A percentile compares a stretch with the other conserved stretches of the same genome.
These are phyloP conservation scores for Nezara viridula DNA, from an alignment of 2,888 invertebrate species.

Conservation along the genomic window DNA sequence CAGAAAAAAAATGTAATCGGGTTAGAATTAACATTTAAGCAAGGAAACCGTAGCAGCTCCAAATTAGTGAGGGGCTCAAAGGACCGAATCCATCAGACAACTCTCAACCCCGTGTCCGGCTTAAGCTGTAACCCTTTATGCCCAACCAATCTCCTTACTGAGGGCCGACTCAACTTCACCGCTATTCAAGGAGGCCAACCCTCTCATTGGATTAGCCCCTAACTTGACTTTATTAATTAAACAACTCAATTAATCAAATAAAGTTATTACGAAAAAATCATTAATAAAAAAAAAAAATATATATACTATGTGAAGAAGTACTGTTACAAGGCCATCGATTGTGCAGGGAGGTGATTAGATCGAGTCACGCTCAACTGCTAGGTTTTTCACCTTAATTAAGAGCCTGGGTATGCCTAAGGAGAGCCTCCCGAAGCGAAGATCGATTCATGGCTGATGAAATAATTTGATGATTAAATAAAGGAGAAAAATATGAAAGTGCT, in stretches of 20 bases:
- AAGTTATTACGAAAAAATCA: not conserved
- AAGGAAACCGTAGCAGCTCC: not conserved
- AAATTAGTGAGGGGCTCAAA: not conserved
- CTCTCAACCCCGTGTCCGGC: not conserved
- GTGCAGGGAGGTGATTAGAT: too few species aligned
- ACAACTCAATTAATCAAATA: not conserved
- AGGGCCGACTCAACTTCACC: not conserved
- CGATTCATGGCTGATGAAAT: too few species aligned
- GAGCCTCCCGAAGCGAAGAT: too few species aligned
- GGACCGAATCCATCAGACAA: not conserved
- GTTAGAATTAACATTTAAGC: not conserved
- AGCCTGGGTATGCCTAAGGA: too few species aligned
- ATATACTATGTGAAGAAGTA: too few species aligned
- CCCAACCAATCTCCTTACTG: not conserved
- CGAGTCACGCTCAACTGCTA: too few species aligned
- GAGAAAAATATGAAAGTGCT: too few species aligned
- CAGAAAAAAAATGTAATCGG: not conserved
- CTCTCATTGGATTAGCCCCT: not conserved
- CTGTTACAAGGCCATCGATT: too few species aligned
- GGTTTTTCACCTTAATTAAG: too few species aligned
- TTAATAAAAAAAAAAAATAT: too few species aligned
- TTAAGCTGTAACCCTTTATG: not conserved
- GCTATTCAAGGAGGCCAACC: not conserved
- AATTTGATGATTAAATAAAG: too few species aligned
- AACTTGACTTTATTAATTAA: not conserved